Base-by-base conservation (phyloP, 2,113 vertebrate species). In the Lonchura striata region DNA sequence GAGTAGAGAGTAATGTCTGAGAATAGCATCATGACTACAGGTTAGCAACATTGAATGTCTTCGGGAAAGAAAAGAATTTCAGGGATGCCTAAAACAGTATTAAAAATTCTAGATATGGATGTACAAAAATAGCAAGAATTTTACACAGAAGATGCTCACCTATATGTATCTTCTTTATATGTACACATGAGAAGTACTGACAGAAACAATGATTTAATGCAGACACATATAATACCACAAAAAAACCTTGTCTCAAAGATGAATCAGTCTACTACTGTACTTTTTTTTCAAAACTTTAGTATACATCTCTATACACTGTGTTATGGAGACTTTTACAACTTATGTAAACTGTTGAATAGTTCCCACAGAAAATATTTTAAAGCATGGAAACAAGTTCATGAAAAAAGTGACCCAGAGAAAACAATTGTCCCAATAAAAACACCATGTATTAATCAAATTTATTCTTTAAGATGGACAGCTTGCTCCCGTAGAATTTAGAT, bases 311-410 rank as follows among this genome's bases (percentile, higher is more conserved):
- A 84, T 24, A 74, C 19, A 53, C 5, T 50, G 10, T 68, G n/a
- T 87, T 78, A 82, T 13, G 25, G n/a, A 87, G 59, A 87, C 46
- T 75, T 93, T 18, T 70, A 47, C 65, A 87, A 87, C 30, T 77
- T 76, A 82, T 1, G 7, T 92, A 74, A 95, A 87, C 50, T 78
- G 56, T 90, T 90, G 52, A 95, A 88, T 5, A 82, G 37, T 82
- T 95, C 56, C 31, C 92, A 90, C 52, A 82, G 16, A 85, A 86
- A 90, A 78, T 16, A 47, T 37, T 65, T 78, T 41, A 33, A 65
- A 84, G 61, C 60, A 81, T 15, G 6, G 64, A 81, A 77, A 59
- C 27, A 59, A 44, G 46, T 52, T 27, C 7, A 44, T 52, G 33
- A 49, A 50, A 76, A 63, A 88, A 64, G 4, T 46, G 68, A 75